Evolutionary conservation across 2,113 vertebrate species (phyloP).

Genomic region (Mesoclemmys tuberculata): DNA sequence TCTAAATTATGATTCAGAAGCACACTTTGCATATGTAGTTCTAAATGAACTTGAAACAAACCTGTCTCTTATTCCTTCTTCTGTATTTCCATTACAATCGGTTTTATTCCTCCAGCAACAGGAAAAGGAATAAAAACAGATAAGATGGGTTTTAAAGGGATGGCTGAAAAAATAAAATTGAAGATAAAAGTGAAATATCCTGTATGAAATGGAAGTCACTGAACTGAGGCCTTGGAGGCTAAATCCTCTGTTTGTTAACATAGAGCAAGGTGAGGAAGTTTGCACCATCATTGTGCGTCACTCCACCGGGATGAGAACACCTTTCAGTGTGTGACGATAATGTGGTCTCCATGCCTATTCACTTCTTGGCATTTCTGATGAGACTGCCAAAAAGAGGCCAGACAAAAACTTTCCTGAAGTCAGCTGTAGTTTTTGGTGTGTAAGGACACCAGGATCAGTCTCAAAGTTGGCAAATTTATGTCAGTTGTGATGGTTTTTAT

Average conservation of each 20-base stretch:
- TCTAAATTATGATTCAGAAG: not conserved
- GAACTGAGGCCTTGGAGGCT: not conserved
- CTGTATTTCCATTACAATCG: rapidly evolving
- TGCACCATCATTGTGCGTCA: not conserved
- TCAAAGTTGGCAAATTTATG: not conserved
- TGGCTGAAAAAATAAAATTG: not conserved
- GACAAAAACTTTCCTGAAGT: not conserved
- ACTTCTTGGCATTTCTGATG: not conserved
- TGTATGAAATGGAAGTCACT: not conserved
- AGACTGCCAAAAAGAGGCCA: not conserved
- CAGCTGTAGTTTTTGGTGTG: not conserved
- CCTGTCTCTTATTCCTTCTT: not conserved
- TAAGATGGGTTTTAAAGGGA: not conserved
- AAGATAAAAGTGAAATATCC: not conserved
- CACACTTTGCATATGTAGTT: rapidly evolving
- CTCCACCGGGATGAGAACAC: rapidly evolving
- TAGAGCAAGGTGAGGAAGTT: not conserved
- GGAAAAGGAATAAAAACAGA: not conserved
- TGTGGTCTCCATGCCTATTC: rapidly evolving
- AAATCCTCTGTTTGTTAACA: rapidly evolving
- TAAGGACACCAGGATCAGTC: not conserved
- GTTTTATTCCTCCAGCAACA: not conserved
- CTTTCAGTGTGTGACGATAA: not conserved
- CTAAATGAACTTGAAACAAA: not conserved
- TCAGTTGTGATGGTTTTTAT: not conserved